Base-by-base conservation (phyloP, 2,113 vertebrate genomes). In the Perca fluviatilis region DNA sequence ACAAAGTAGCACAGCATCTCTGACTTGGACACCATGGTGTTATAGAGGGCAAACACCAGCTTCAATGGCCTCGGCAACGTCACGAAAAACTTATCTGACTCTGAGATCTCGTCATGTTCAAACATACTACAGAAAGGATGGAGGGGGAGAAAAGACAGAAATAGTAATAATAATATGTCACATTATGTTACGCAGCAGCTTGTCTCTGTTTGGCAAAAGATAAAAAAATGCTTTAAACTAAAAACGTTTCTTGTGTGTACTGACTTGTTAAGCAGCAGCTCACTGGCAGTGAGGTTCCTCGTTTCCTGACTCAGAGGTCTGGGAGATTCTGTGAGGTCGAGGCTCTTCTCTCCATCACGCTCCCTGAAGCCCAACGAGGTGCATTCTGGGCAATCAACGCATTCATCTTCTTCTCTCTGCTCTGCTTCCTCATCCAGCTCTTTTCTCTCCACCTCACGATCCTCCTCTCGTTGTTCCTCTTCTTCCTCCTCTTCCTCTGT, bases 181-280 rank as follows among this genome's bases (percentile, higher is more conserved):
- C 40, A 43, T 43, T 43, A 43, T 23, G 53, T 50, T 54, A 36
- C 18, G 2, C 40, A 50, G 8, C 18, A 62, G n/a, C n/a, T 54
- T 27, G 27, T 51, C 10, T 50, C 18, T 51, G 4, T 33, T 6
- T 54, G 21, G 11, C 50, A 47, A 60, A 71, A 53, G 1, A 64
- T 46, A 3, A 11, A 23, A 69, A 56, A 33, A 54, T 3, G 19
- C 9, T 49, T 8, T 30, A 0, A 23, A 57, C 8, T 15, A 1
- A 36, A 43, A 19, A 54, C 1, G 1, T 1, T 62, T 56, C 14
- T 51, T 49, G 33, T 65, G 36, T 49, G 6, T 18, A 94, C 94
- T 95, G 80, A 96, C 95, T 95, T 96, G 90, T 94, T 95, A 36
- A 95, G 92, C 57, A 95, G 88, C 57, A 95, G 85, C 71, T 95